Evolutionary conservation across 2,888 invertebrate genomes (phyloP).

Genomic region (Margaritifera margaritifera): DNA sequence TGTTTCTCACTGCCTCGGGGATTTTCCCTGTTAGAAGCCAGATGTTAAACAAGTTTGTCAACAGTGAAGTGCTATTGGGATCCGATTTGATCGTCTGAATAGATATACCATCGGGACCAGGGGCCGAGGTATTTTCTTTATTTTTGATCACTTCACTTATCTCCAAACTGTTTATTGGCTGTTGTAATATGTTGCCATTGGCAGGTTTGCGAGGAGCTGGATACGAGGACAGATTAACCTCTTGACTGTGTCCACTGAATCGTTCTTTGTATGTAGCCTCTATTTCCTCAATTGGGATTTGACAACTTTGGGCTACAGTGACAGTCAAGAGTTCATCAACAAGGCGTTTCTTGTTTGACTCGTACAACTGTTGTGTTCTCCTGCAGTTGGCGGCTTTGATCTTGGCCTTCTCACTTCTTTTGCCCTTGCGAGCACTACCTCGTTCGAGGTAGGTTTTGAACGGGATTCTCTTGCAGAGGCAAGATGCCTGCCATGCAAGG

Average conservation of each 20-base stretch:
- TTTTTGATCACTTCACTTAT: not conserved
- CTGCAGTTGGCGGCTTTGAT: conserved; percentile 1
- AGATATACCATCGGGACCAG: conserved; percentile 16
- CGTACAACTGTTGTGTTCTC: conserved; percentile 7
- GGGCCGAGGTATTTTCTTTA: conserved; percentile 13
- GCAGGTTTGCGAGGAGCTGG: conserved; percentile 7
- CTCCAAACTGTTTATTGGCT: conserved; percentile 7
- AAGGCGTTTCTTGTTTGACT: conserved; percentile 13
- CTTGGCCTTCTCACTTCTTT: not conserved
- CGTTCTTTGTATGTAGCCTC: conserved; percentile 18
- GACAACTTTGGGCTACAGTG: too few species aligned
- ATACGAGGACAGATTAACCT: conserved; percentile 8
- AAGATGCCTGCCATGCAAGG: too few species aligned
- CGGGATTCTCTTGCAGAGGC: too few species aligned
- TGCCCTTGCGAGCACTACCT: too few species aligned
- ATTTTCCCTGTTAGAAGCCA: conserved; percentile 10
- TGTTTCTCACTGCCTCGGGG: conserved; percentile 5
- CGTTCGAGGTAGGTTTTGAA: too few species aligned
- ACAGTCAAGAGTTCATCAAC: conserved; percentile 1
- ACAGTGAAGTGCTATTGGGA: conserved; percentile 8
- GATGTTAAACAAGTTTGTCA: conserved; percentile 20
- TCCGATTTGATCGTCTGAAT: conserved; percentile 1
- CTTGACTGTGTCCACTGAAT: conserved; percentile 12
- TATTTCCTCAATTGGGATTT: too few species aligned
- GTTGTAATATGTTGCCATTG: conserved; percentile 7